Evolutionary conservation across 1,140 invertebrate genomes (phyloP).

Genomic region (Glossosoma conforme): DNA sequence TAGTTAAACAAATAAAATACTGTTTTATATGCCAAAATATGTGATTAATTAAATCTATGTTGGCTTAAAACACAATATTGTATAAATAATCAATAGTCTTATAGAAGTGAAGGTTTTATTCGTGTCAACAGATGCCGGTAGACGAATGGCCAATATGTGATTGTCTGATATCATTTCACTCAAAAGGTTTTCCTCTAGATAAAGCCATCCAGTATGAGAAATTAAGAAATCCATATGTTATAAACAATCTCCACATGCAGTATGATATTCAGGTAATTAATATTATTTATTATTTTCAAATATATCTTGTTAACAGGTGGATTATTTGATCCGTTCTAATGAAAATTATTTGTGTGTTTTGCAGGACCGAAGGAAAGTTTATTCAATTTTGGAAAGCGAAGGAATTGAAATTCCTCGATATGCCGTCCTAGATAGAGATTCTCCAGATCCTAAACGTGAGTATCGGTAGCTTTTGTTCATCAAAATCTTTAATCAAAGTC

Average conservation of each 20-base stretch:
- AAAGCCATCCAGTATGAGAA: slow-evolving; percentile 98
- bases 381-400: slow-evolving; percentile 88
- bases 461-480: too few relatives aligned
- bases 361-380: slow-evolving; percentile 87
- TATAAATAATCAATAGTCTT: too few relatives aligned
- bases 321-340: slow-evolving; percentile 24
- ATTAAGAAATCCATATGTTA: slow-evolving; percentile 90
- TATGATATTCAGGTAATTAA: slow-evolving; percentile 83
- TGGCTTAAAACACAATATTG: not conserved
- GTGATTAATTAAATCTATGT: not conserved
- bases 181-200: slow-evolving; percentile 95
- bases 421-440: slow-evolving; percentile 93
- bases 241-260: slow-evolving; percentile 98
- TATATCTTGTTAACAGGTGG: slow-evolving; percentile 7
- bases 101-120: too few relatives aligned
- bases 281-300: slow-evolving; percentile 3
- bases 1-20: not conserved
- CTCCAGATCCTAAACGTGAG: slow-evolving; percentile 82
- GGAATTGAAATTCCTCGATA: slow-evolving; percentile 97
- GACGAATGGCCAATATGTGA: slow-evolving; percentile 98
- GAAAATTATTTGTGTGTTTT: slow-evolving; percentile 30
- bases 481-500: too few relatives aligned
- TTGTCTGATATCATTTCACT: slow-evolving; percentile 98
- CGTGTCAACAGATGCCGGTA: slow-evolving; percentile 71
- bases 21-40: not conserved